Evolutionary conservation across 2,113 vertebrate species (phyloP), one percentile per base, ranked within the genome.

Genomic region (Glaucidium brasilianum): DNA sequence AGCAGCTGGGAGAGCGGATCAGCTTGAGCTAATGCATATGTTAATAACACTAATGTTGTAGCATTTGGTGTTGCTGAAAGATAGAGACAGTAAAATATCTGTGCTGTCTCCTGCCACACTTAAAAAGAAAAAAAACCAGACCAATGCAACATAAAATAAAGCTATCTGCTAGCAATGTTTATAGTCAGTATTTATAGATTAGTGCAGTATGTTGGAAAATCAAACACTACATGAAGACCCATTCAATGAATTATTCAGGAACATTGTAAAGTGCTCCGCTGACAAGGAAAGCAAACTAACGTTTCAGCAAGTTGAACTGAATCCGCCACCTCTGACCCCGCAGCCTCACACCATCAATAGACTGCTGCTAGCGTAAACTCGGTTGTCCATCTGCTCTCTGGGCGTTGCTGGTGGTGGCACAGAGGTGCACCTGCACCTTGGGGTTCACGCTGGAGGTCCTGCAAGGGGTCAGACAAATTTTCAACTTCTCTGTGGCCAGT

Each of bases 101-200:
- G 29, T 5, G 29, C 68, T 78, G 62, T 94, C 95, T 96, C 85
- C 39, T 53, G 84, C 93, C 87, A 85, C 86, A n/a, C 91, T 98
- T 94, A 82, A 49, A 92, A 83, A 62, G 34, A 50, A 16, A 49
- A 55, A 39, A 66, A n/a, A n/a, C n/a, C 43, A 56, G 35, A 72
- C 30, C 71, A 29, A 35, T 10, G 84, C 30, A 19, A 74, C 43
- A 55, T 90, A 95, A 97, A 95, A 92, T 82, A 93, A 93, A 98
- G 83, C 91, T 77, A 69, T 92, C 96, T 75, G 66, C 92, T 76
- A 76, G 69, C 84, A 81, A 94, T 85, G 90, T 94, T 97, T 95
- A 90, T 89, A 95, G 95, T 81, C 80, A 5, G 95, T 95, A 71
- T 97, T 97, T 97, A 94, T 94, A 96, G 97, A 94, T 56, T 78